Base-by-base conservation (phyloP, 1,140 invertebrate genomes). In the Cydia fagiglandana region DNA sequence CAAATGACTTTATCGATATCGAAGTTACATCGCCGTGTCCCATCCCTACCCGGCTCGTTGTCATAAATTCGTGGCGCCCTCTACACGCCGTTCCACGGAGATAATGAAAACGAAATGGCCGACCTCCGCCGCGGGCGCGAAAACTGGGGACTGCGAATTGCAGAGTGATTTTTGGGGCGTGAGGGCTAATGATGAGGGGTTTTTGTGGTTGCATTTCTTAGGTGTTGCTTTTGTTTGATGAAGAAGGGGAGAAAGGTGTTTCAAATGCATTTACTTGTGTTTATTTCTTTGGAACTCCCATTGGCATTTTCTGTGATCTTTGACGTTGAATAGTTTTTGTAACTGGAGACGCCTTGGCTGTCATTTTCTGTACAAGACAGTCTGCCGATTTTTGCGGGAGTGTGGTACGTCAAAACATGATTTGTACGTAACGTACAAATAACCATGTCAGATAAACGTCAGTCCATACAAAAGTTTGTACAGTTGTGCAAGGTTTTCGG, bases 51-150 rank as follows among this genome's bases (percentile, higher is more conserved):
- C 76, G 28, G 47, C 38, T 78, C 78, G 76, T 78, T 73, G 75
- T 81, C 78, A 80, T 83, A 83, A 86, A 83, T 83, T 84, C 66
- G 74, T 50, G 64, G 70, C 77, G 61, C 70, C 76, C 73, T 75
- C 73, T 68, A 75, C 81, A 73, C 76, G 66, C 75, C 81, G 66
- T 80, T 85, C 34, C 76, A 78, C 56, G 70, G 77, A 80, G 83
- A 85, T 83, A 88, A 88, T 88, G 84, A 85, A 87, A 87, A 84
- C 76, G 84, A 86, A 88, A 85, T 83, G 80, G 81, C 80, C 81
- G 74, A 76, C 73, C 74, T 73, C 68, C 10, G 38, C 50, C 74
- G 61, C 34, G 15, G 34, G 66, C 64, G 74, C 75, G 70, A 76
- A 79, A 75, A 79, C 68, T 80, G 75, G 74, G 45, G 76, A 79